A percentile compares a stretch with the other conserved stretches of the same genome.
Evolutionary conservation across 2,888 invertebrate species (phyloP).

Genomic region (Drosophila birchii): DNA sequence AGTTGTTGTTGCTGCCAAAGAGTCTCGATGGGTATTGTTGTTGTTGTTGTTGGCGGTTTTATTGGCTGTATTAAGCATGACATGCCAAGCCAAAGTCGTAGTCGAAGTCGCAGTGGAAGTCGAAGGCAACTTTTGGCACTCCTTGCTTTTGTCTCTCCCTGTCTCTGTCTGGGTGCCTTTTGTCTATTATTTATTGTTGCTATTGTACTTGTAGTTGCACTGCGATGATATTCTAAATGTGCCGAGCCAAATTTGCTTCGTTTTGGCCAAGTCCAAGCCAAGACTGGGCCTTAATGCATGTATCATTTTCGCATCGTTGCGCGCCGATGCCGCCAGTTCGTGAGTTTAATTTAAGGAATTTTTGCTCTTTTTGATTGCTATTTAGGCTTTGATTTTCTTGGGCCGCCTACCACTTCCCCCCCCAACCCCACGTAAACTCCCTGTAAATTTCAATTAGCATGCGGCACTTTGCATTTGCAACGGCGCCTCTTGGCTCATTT

Average conservation of each 20-base stretch:
- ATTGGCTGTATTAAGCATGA: slow-evolving; percentile 79
- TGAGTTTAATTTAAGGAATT: slow-evolving; percentile 82
- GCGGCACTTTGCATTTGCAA: slow-evolving; percentile 79
- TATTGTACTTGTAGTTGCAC: slow-evolving; percentile 33
- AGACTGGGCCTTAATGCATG: slow-evolving; percentile 72
- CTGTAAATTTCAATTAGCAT: slow-evolving; percentile 75
- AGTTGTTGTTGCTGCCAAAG: slow-evolving; percentile 50
- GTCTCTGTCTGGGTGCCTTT: slow-evolving; percentile 20
- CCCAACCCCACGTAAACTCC: slow-evolving; percentile 34
- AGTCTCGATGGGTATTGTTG: slow-evolving; percentile 47
- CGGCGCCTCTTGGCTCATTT: slow-evolving; percentile 77
- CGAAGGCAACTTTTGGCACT: slow-evolving; percentile 70
- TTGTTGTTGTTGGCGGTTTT: slow-evolving; percentile 61
- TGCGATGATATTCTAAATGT: slow-evolving; percentile 83
- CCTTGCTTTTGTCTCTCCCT: slow-evolving; percentile 70
- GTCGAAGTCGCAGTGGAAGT: slow-evolving; percentile 33
- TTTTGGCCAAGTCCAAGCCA: slow-evolving; percentile 63
- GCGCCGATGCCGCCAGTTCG: slow-evolving; percentile 71
- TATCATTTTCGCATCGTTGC: slow-evolving; percentile 79
- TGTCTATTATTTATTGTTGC: slow-evolving; percentile 50
- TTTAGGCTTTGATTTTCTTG: slow-evolving; percentile 72
- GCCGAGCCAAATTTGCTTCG: slow-evolving; percentile 79
- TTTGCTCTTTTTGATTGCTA: slow-evolving; percentile 78
- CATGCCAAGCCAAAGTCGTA: slow-evolving; percentile 73
- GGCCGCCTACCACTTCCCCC: slow-evolving; percentile 11